phyloP scores from a whole-genome alignment of 2,113 vertebrate genomes.

The Oryctolagus cuniculus region DNA sequence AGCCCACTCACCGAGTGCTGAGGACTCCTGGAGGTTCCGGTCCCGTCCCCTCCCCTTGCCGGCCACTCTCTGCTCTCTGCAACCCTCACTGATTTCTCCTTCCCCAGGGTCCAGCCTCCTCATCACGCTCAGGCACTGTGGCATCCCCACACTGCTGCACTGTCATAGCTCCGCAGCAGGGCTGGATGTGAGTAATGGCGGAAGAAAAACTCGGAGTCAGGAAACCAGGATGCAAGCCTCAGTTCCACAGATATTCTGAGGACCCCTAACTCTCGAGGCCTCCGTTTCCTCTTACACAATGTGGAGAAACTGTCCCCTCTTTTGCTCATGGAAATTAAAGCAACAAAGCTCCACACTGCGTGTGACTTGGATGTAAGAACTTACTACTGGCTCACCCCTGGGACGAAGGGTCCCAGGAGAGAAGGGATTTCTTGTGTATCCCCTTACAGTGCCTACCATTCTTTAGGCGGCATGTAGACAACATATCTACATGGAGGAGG shows the following conservation, averaged over 20 bases:
- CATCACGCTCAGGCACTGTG: fast-evolving
- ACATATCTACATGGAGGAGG: background rate
- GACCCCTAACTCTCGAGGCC: background rate
- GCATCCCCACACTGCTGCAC: fast-evolving
- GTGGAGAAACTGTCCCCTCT: background rate
- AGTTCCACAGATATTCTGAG: background rate
- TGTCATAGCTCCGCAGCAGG: background rate
- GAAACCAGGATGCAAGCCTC: background rate
- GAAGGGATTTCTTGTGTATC: background rate
- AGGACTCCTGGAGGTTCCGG: background rate
- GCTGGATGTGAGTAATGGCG: background rate
- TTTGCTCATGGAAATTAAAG: background rate
- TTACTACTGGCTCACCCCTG: background rate
- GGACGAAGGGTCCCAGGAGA: background rate
- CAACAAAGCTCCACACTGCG: background rate
- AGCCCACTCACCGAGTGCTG: background rate
- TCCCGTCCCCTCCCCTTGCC: fast-evolving
- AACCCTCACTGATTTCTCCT: background rate
- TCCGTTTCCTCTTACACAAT: background rate
- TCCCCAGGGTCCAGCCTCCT: background rate
- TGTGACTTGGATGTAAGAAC: fast-evolving
- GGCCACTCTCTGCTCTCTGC: background rate
- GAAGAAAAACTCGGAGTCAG: background rate
- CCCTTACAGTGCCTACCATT: fast-evolving
- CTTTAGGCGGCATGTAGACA: background rate